A percentile compares a stretch with the other conserved stretches of the same genome.
Conservation (phyloP, 1,140 invertebrate genomes). For the Calliopsis andreniformis region DNA sequence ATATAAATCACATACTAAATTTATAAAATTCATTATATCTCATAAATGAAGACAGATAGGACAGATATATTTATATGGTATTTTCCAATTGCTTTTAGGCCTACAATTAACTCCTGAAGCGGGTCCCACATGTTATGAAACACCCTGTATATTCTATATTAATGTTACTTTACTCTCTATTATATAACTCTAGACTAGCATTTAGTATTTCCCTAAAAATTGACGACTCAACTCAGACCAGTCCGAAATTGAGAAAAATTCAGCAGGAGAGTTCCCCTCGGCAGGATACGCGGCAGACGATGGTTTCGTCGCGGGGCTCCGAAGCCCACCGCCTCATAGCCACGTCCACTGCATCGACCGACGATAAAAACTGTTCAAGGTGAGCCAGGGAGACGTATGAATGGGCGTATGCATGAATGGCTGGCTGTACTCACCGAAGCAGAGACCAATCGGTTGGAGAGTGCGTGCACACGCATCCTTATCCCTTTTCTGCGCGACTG, state of each 20-base stretch:
- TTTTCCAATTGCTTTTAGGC: too few species aligned
- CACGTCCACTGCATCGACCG: constrained; percentile 39
- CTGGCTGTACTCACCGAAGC: constrained; percentile 56
- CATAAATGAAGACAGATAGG: too few species aligned
- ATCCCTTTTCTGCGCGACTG: constrained; percentile 6
- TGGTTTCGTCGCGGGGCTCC: not conserved
- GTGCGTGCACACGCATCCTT: constrained; percentile 40
- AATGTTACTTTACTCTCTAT: too few species aligned
- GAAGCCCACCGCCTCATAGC: not conserved
- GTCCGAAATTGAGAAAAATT: not conserved
- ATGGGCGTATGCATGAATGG: constrained; percentile 79
- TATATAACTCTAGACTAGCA: too few species aligned
- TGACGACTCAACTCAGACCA: not conserved
- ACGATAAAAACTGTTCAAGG: constrained; percentile 74
- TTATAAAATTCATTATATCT: too few species aligned
- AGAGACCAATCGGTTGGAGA: constrained; percentile 30
- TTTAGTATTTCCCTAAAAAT: not conserved
- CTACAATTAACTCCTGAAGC: too few species aligned
- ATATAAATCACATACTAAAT: too few species aligned
- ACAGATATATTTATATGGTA: too few species aligned
- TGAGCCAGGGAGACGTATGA: constrained; percentile 75
- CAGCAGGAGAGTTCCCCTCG: not conserved
- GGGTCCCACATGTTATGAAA: too few species aligned
- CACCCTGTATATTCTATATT: too few species aligned
- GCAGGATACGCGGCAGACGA: not conserved